Evolutionary conservation across 2,888 invertebrate species (phyloP).

Genomic region (Lamproptera curius): DNA sequence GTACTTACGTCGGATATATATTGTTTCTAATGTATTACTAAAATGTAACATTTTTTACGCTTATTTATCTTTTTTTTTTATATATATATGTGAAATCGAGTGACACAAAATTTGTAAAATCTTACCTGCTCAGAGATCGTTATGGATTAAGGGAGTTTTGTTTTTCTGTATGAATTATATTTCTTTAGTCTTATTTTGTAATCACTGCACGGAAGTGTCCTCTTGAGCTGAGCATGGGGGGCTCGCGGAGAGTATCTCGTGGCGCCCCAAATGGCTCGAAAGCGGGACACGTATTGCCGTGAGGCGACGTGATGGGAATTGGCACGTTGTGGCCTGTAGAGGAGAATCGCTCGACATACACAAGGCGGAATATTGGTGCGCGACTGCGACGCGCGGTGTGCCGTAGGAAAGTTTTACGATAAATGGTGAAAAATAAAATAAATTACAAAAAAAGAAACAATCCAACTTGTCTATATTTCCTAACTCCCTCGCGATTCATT

Average conservation of each 20-base stretch:
- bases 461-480: constrained; percentile 12
- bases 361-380: constrained; percentile 72
- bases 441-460: constrained; percentile 56
- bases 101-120: constrained; percentile 23
- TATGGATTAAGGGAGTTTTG: constrained; percentile 30
- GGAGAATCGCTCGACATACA: constrained; percentile 59
- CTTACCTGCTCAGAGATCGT: constrained; percentile 21
- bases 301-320: constrained; percentile 24
- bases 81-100: constrained; percentile 40
- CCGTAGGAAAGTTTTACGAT: constrained; percentile 77
- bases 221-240: constrained; percentile 4
- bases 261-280: constrained; percentile 33
- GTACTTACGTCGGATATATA: constrained; percentile 72
- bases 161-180: constrained; percentile 38
- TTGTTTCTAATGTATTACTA: constrained; percentile 48
- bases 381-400: constrained; percentile 72
- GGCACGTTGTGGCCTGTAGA: constrained; percentile 4
- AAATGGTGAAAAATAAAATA: constrained; percentile 78
- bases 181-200: constrained; percentile 40
- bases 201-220: constrained; percentile 42
- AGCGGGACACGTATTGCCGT: constrained; percentile 23
- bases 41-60: constrained; percentile 47
- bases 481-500: too few species aligned
- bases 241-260: too few species aligned
- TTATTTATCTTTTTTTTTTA: constrained; percentile 64